Base-by-base conservation (phyloP, 92 coral and sea anemone species). In the Plumapathes pennacea region DNA sequence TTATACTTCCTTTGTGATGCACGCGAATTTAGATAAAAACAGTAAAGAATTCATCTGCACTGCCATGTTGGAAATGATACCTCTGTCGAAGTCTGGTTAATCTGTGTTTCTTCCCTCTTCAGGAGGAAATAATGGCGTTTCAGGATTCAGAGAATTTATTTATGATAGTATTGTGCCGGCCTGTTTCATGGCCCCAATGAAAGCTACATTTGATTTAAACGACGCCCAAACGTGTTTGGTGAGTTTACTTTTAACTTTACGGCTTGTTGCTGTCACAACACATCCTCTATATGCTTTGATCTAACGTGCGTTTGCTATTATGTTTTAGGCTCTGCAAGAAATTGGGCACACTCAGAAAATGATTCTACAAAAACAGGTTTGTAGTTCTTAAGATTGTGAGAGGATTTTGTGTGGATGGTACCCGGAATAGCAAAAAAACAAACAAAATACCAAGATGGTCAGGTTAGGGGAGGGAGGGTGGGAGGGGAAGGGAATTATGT, bases 211-310 rank as follows among this genome's bases (percentile, higher is more conserved):
- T 54, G 86, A 92, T 50, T 54, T 92, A 58, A 78, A 81, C 25
- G 98, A 92, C 59, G 98, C 98, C 6, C 98, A 92, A 50, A 69
- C 98, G 2, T 72, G 88, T 46, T 68, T 92, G 74, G 98, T 92
- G 49, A 62, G 95, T 77, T 10, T 8, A 5, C 14, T 3, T 24
- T 5, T 15, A 19, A 3, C 14, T 5, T 5, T 34, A 24, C 54
- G 11, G 10, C 0, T 10, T 21, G 27, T 49, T 24, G 25, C 19
- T 27, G 17, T 34, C 40, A 34, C 9, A 34, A 8, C 40, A 8
- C n/a, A 13, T 34, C 9, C 8, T 8, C n/a, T 34, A 34, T 8
- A 34, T 8, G 40, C 9, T 34, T 34, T 8, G 8, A 34, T 8
- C 8, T 34, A 34, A 8, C 9, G 40, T 34, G 40, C 40, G 8